These are phyloP conservation scores for Scalopus aquaticus DNA, from an alignment of 2,113 vertebrate species.

Conservation along the genomic window DNA sequence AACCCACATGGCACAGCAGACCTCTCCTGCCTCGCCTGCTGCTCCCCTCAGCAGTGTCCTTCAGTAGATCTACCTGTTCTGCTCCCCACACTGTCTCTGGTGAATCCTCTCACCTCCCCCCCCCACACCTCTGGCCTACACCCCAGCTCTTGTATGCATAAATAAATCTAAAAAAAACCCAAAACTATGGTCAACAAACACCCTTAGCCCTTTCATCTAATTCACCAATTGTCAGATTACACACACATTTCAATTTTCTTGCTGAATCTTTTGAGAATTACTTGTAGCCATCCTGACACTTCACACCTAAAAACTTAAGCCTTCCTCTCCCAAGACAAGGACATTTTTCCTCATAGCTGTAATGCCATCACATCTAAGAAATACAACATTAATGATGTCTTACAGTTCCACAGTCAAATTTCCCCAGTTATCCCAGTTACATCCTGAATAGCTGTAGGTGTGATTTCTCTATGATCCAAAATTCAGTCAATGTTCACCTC, in stretches of 20 bases:
- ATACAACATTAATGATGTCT: too few species aligned
- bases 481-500: background rate
- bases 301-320: background rate
- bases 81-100: too few species aligned
- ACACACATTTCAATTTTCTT: background rate
- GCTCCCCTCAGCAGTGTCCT: too few species aligned
- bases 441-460: background rate
- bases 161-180: too few species aligned
- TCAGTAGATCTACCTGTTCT: too few species aligned
- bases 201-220: background rate
- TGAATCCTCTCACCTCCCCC: too few species aligned
- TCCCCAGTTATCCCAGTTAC: background rate
- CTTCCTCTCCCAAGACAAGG: background rate
- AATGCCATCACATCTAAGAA: background rate
- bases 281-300: background rate
- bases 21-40: too few species aligned
- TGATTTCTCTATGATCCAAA: background rate
- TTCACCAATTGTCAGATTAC: background rate
- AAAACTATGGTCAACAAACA: background rate
- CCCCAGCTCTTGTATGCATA: too few species aligned
- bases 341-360: background rate
- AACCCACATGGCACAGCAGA: too few species aligned
- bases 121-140: too few species aligned
- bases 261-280: background rate
- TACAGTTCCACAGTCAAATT: background rate